Conservation (phyloP, 1,140 invertebrate species). For the Magallana ariakensis region DNA sequence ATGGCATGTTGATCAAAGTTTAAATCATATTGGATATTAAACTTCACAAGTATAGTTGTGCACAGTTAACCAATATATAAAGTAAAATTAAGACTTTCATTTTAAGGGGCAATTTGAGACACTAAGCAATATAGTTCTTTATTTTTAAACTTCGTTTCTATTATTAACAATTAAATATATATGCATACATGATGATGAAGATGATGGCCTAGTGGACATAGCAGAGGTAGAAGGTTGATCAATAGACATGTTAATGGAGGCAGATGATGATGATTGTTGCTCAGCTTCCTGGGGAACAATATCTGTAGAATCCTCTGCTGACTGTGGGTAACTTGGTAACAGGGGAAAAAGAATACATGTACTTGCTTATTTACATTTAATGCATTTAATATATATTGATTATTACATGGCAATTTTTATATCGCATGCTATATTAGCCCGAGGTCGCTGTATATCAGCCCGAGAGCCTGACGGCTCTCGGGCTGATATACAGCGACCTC, state of each 20-base stretch:
- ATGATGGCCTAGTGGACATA: background rate
- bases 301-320: background rate
- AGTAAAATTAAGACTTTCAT: background rate
- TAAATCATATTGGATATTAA: background rate
- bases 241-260: background rate
- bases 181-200: slow-evolving; percentile 2
- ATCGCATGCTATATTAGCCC: too few relatives aligned
- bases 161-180: background rate
- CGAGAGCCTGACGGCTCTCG: too few relatives aligned
- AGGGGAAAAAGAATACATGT: background rate
- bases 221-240: too few relatives aligned
- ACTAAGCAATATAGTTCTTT: background rate
- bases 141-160: background rate
- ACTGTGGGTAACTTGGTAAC: background rate
- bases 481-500: too few relatives aligned
- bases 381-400: too few relatives aligned
- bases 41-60: background rate
- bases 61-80: background rate
- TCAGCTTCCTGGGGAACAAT: background rate
- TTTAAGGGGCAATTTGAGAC: background rate
- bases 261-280: background rate
- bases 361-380: background rate
- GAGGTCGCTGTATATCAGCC: too few relatives aligned
- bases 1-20: background rate
- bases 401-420: too few relatives aligned